Evolutionary conservation across 1,140 invertebrate genomes (phyloP), one percentile per base, ranked within the genome.

Genomic region (Hycleus phaleratus): DNA sequence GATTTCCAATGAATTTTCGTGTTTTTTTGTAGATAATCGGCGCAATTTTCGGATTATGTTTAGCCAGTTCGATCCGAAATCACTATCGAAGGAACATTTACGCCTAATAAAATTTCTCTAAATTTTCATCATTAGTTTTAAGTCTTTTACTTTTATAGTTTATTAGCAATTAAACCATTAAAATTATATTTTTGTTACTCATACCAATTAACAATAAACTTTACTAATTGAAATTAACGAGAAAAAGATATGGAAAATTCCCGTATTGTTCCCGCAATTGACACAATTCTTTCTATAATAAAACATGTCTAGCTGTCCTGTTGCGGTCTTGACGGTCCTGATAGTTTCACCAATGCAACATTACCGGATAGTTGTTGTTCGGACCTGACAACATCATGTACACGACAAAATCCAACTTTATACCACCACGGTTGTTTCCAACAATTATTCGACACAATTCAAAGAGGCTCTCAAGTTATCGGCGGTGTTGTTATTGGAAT

Each of bases 401-500:
- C 24, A 8, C 32, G 32, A 32, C 32, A 32, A 32, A 32, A 6
- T 4, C 45, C 45, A 46, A 46, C 18, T 0, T 10, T 56, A 0
- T 56, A 60, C 53, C 3, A 32, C 8, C 43, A 58, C 4, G 65
- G 65, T 3, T 70, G 68, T 51, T 50, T 49, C 2, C 26, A 61
- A 5, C 40, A 53, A 38, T 40, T 85, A 2, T 67, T 67, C 9
- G 64, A 76, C 0, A 58, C 79, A 11, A 71, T 84, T 61, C 70
- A 77, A 61, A 70, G 69, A 12, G 73, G 75, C 66, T 79, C 78
- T 52, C 78, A 80, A 57, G 68, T 80, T 32, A 75, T 87, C 45
- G 85, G 82, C 63, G 79, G 79, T 10, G 68, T 86, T 38, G 82
- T 82, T 10, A 78, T 88, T 52, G 83, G 80, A 50, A 77, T 88